Conservation (phyloP, 2,888 invertebrate genomes). For the Macrophya alboannulata region DNA sequence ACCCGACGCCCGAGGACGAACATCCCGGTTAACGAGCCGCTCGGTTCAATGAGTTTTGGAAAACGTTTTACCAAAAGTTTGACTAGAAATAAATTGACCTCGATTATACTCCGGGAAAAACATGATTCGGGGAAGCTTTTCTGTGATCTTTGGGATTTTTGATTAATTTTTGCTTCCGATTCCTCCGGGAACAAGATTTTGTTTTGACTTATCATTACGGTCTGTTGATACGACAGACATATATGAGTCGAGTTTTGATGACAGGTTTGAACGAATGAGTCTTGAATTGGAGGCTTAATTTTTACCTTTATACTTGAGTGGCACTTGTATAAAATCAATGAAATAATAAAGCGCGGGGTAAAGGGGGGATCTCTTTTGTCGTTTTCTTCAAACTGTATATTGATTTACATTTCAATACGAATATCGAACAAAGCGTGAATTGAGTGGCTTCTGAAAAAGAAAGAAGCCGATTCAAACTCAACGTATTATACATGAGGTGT, state of each 20-base stretch:
- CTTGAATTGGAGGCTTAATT: background rate
- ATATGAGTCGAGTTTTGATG: background rate
- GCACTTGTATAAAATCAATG: background rate
- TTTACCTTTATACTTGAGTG: background rate
- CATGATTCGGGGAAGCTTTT: background rate
- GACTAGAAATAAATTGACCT: background rate
- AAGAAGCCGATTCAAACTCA: background rate
- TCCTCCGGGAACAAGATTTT: background rate
- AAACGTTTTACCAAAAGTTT: background rate
- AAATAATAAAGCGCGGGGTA: background rate
- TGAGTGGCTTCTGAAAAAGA: background rate
- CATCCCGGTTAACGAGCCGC: constrained; percentile 22
- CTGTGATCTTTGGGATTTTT: background rate
- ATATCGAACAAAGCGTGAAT: constrained; percentile 6
- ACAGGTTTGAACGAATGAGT: background rate
- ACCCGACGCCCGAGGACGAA: background rate
- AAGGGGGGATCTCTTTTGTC: background rate
- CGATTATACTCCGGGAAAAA: background rate
- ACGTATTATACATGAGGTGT: background rate
- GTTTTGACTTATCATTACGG: background rate
- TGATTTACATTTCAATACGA: constrained; percentile 11
- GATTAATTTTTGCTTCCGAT: background rate
- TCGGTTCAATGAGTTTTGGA: background rate
- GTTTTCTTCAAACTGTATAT: background rate
- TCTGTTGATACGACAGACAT: background rate